phyloP scores from a whole-genome alignment of 2,888 invertebrate species.

The Galerucella calmariensis region DNA sequence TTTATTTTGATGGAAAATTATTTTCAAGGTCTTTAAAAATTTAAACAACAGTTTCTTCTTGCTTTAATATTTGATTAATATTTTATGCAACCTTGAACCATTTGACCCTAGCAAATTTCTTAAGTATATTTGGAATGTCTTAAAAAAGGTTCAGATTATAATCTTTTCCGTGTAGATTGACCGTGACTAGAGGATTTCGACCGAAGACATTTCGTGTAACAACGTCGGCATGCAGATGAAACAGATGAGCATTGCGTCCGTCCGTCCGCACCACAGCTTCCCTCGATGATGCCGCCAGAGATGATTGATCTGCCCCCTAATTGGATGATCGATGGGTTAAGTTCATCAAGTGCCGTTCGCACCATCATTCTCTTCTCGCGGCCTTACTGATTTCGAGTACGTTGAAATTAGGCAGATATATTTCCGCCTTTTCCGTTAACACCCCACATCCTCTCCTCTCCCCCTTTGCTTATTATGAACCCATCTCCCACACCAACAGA shows the following conservation, averaged over 20 bases:
- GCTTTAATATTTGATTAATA: too few relatives aligned
- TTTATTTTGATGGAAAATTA: too few relatives aligned
- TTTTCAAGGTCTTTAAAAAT: too few relatives aligned
- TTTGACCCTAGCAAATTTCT: too few relatives aligned
- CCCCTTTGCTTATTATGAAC: conserved; percentile 27
- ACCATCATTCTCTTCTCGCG: conserved; percentile 53
- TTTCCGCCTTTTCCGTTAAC: conserved; percentile 36
- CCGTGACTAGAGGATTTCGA: conserved; percentile 42
- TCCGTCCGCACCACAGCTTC: conserved; percentile 35
- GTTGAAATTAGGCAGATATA: conserved; percentile 53
- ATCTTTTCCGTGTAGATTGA: conserved; percentile 36
- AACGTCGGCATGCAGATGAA: conserved; percentile 63
- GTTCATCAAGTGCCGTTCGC: conserved; percentile 64
- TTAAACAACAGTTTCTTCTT: too few relatives aligned
- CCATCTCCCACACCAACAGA: background rate
- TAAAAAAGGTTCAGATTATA: background rate
- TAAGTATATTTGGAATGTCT: too few relatives aligned
- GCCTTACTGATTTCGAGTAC: conserved; percentile 48
- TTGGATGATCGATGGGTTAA: conserved; percentile 81
- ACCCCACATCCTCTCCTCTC: background rate
- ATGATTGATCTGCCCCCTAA: conserved; percentile 82
- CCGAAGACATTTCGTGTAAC: conserved; percentile 19
- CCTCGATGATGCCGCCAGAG: conserved; percentile 60
- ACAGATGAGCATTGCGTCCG: conserved; percentile 54
- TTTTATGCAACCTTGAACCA: too few relatives aligned